Evolutionary conservation across 2,888 invertebrate genomes (phyloP).

Genomic region (Epirrita christyi): DNA sequence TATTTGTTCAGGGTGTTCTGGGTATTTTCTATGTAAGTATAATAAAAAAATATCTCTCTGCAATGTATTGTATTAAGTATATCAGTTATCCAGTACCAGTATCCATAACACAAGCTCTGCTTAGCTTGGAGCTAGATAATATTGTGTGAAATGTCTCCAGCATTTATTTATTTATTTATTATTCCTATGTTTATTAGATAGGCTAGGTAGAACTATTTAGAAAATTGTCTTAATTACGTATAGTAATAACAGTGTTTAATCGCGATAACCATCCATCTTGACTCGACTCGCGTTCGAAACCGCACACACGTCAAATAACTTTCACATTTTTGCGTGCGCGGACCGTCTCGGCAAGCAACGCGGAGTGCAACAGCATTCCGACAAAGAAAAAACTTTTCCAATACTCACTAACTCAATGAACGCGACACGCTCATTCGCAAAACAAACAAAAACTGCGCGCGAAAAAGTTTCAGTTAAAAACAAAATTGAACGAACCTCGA

Average conservation of each 20-base stretch:
- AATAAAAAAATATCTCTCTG: too few species aligned
- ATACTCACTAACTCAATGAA: slow-evolving; percentile 41
- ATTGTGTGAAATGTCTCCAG: too few species aligned
- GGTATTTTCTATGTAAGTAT: too few species aligned
- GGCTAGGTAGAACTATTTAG: too few species aligned
- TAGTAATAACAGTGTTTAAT: slow-evolving; percentile 21
- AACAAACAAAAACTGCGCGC: slow-evolving; percentile 50
- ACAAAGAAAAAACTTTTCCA: slow-evolving; percentile 26
- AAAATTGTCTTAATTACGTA: slow-evolving; percentile 7
- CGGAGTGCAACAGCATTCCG: slow-evolving; percentile 30
- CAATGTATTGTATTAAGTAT: too few species aligned
- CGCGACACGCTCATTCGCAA: slow-evolving; percentile 51
- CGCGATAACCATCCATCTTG: slow-evolving; percentile 33
- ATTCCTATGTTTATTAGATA: too few species aligned
- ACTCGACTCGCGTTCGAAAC: slow-evolving; percentile 26
- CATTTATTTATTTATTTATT: too few species aligned
- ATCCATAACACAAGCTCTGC: too few species aligned
- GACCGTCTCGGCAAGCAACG: slow-evolving; percentile 28
- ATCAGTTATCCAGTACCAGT: too few species aligned
- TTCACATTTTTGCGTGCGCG: slow-evolving; percentile 63
- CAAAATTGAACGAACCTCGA: slow-evolving; percentile 60
- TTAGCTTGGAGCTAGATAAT: too few species aligned
- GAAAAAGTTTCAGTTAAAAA: slow-evolving; percentile 12
- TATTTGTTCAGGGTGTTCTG: too few species aligned
- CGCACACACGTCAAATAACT: slow-evolving; percentile 54